Evolutionary conservation across 2,888 invertebrate species (phyloP).

Genomic region (Troides helena): DNA sequence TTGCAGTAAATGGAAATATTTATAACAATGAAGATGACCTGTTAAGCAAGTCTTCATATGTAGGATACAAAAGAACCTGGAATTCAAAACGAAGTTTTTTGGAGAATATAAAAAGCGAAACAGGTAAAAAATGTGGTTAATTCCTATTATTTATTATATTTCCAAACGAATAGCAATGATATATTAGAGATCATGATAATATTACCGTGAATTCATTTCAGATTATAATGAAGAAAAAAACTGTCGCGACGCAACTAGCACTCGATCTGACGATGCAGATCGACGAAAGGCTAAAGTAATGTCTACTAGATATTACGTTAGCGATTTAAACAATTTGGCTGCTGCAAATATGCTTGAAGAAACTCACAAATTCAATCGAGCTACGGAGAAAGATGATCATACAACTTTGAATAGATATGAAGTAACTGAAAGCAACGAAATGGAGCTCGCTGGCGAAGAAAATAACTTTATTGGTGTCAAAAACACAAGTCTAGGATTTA

Average conservation of each 20-base stretch:
- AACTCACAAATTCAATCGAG: not conserved
- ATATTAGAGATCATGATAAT: no score
- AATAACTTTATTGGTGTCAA: not conserved
- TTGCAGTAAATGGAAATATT: not conserved
- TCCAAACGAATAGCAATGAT: no score
- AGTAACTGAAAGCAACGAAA: slow-evolving; percentile 16
- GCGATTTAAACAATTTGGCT: not conserved
- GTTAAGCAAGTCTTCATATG: not conserved
- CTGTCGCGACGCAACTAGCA: not conserved
- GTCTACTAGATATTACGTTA: not conserved
- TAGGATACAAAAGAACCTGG: not conserved
- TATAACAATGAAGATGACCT: not conserved
- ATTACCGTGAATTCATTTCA: not conserved
- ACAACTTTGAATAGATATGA: slow-evolving; percentile 5
- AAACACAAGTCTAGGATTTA: not conserved
- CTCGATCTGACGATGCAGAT: not conserved
- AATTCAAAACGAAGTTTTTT: slow-evolving; percentile 5
- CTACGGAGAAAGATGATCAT: not conserved
- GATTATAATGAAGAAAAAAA: not conserved
- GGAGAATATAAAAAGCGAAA: not conserved
- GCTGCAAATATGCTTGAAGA: not conserved
- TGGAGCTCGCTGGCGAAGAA: not conserved
- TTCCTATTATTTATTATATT: no score
- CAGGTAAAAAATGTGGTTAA: not conserved
- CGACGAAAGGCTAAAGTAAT: slow-evolving; percentile 19